These are phyloP conservation scores for Drosophila histrio DNA, from an alignment of 2,888 invertebrate species.

Conservation along the genomic window DNA sequence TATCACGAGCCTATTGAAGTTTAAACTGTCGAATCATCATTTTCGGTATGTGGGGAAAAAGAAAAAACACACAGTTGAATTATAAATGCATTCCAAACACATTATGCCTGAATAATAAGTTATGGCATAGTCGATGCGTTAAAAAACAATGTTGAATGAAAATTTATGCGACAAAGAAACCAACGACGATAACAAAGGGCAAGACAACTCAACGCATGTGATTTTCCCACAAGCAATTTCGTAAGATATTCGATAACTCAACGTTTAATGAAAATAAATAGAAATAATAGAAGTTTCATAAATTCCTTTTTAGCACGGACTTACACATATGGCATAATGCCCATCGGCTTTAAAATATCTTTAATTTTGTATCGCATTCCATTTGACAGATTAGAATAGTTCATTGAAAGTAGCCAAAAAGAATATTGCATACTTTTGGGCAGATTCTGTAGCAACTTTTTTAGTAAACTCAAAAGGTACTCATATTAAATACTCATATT, in stretches of 20 bases:
- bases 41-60: not conserved
- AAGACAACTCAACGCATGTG: not conserved
- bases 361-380: not conserved
- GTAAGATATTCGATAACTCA: not conserved
- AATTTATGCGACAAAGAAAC: conserved; percentile 36
- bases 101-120: conserved; percentile 30
- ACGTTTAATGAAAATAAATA: not conserved
- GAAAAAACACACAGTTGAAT: conserved; percentile 7
- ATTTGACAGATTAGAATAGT: not conserved
- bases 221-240: conserved; percentile 23
- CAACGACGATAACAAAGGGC: not conserved
- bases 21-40: conserved; percentile 11
- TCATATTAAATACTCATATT: not conserved
- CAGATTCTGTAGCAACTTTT: not conserved
- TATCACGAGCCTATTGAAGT: conserved; percentile 3
- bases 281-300: no score
- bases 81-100: conserved; percentile 31
- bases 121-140: conserved; percentile 39
- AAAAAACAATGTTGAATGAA: conserved; percentile 28
- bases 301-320: no score
- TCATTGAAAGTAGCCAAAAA: not conserved
- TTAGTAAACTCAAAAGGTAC: not conserved
- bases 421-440: not conserved
- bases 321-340: no score
- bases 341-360: no score